Conservation (phyloP, 2,888 invertebrate species). For the Polydesmus complanatus region DNA sequence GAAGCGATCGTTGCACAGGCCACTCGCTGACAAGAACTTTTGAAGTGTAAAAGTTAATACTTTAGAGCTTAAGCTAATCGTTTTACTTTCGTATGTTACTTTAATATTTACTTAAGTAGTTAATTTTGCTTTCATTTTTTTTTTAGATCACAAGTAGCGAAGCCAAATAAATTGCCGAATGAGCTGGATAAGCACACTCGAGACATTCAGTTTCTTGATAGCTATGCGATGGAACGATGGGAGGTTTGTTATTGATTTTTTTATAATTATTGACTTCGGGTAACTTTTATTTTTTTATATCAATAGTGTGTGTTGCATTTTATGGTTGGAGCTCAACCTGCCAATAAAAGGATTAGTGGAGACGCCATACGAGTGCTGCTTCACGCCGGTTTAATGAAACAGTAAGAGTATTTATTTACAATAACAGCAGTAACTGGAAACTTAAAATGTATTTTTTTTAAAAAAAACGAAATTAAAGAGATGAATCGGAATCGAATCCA, state of each 20-base stretch:
- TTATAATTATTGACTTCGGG: background rate
- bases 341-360: constrained; percentile 65
- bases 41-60: no score
- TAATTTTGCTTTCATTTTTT: constrained; percentile 2
- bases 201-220: constrained; percentile 73
- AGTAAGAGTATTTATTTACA: constrained; percentile 34
- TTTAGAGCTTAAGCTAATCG: no score
- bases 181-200: constrained; percentile 72
- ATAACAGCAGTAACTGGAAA: background rate
- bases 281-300: background rate
- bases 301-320: constrained; percentile 77
- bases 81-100: constrained; percentile 4
- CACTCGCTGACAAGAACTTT: no score
- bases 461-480: constrained; percentile 37
- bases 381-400: constrained; percentile 85
- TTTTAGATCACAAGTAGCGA: constrained; percentile 56
- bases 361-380: constrained; percentile 87
- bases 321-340: constrained; percentile 68
- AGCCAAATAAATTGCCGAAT: constrained; percentile 69
- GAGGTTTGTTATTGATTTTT: constrained; percentile 39
- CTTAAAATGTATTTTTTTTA: background rate
- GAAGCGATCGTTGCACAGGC: no score
- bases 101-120: background rate
- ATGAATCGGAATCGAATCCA: constrained; percentile 59
- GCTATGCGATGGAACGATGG: constrained; percentile 86